Conservation (phyloP, 2,113 vertebrate genomes). For the Prunella fulvescens region DNA sequence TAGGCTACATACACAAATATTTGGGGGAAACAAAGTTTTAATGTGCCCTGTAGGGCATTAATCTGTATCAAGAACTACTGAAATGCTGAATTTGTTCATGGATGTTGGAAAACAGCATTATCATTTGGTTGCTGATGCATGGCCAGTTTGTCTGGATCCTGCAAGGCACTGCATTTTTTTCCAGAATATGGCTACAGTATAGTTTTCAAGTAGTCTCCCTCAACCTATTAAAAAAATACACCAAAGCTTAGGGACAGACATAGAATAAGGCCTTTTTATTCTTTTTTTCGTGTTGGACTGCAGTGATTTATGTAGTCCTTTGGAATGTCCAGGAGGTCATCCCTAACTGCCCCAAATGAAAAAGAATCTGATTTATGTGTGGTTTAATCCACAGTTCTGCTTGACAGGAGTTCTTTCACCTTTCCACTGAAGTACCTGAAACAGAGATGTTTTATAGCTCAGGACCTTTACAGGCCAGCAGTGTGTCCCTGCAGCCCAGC, state of each 20-base stretch:
- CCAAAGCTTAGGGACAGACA: not conserved
- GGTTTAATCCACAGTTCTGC: not conserved
- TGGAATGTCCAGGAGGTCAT: not conserved
- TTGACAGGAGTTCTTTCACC: not conserved
- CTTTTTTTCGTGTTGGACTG: not conserved
- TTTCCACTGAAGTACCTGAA: not conserved
- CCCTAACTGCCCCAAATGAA: not conserved
- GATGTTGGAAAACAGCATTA: not conserved
- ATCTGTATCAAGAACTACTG: not conserved
- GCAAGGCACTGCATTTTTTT: not conserved
- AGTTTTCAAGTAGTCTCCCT: not conserved
- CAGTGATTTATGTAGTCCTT: not conserved
- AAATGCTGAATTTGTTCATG: not conserved
- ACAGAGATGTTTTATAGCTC: not conserved
- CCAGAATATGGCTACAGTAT: not conserved
- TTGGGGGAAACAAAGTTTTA: not conserved
- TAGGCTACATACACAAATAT: not conserved
- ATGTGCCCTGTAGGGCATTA: not conserved
- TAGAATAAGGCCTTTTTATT: not conserved
- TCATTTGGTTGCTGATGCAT: not conserved
- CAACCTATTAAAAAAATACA: not conserved
- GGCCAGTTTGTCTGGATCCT: not conserved
- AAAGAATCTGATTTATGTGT: not conserved
- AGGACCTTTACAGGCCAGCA: not conserved
- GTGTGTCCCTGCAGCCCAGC: not conserved